These are phyloP conservation scores for Cecropterus lyciades DNA, from an alignment of 1,140 invertebrate genomes.

Conservation along the genomic window DNA sequence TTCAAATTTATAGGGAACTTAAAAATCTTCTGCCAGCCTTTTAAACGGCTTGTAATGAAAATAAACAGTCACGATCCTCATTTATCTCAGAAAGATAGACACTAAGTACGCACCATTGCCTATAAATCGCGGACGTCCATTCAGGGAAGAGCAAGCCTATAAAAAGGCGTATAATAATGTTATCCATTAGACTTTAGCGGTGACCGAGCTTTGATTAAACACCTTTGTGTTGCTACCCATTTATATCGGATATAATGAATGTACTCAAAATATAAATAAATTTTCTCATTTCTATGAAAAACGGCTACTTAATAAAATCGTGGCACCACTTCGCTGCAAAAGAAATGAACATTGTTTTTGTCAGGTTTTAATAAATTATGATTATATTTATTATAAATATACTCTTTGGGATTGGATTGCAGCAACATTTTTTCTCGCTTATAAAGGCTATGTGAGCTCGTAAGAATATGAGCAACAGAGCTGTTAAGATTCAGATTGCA, in stretches of 20 bases:
- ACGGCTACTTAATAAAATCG: too few species aligned
- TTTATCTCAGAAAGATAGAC: constrained; percentile 27
- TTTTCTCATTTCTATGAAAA: too few species aligned
- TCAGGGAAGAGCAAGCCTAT: constrained; percentile 11
- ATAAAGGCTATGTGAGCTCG: too few species aligned
- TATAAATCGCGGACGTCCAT: constrained; percentile 24
- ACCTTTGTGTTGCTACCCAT: neutral
- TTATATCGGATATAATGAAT: neutral
- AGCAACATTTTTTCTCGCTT: too few species aligned
- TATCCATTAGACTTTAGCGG: constrained; percentile 1
- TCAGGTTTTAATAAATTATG: too few species aligned
- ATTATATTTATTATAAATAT: too few species aligned
- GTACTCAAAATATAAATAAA: neutral
- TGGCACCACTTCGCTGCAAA: too few species aligned
- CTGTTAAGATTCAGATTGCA: too few species aligned
- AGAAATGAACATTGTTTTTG: too few species aligned
- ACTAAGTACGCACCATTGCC: constrained; percentile 26
- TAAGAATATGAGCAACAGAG: too few species aligned
- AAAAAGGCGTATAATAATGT: constrained; percentile 27
- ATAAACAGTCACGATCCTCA: constrained; percentile 26
- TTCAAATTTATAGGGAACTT: too few species aligned
- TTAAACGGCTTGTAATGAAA: constrained; percentile 14
- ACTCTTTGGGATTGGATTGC: too few species aligned
- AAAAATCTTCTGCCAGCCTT: neutral
- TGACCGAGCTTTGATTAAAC: constrained; percentile 17